Base-by-base conservation (phyloP, 2,797 vertebrate species). In the Kryptopterus vitreolus region DNA sequence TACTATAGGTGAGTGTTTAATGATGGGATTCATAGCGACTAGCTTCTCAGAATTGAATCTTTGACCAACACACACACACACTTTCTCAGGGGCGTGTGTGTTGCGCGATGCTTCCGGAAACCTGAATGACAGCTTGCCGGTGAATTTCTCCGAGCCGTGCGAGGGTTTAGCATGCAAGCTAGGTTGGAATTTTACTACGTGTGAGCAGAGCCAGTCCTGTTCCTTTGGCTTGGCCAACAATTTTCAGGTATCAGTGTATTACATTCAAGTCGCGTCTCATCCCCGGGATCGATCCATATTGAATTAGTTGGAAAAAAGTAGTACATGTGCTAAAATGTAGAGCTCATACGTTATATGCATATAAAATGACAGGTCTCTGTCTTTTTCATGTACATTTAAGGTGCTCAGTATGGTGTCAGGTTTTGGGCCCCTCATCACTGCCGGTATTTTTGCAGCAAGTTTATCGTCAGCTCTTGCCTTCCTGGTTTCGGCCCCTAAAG, bases 381-480 rank as follows among this genome's bases (percentile, higher is more conserved):
- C 24, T 35, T 16, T 35, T 38, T 33, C 15, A 38, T 43, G 20
- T 46, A 26, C 50, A 26, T 57, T 29, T 76, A 59, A 95, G 93
- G 87, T 91, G 0, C 85, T 94, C 57, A 91, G 90, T 8, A 88
- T 92, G 85, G 82, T 92, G 4, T 94, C 94, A 2, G 93, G 90
- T 5, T 92, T 88, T 61, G 87, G 87, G 52, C 84, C 91, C 29
- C 88, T 95, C 53, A 93, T 92, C 82, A 92, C 90, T 1, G 91
- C 92, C 0, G 93, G 93, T 1, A 90, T 94, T 0, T 94, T 95
- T 68, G 91, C 94, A 13, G 93, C 93, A 80, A 93, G 91, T 33
- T 85, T 95, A 35, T 95, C 93, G 0, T 95, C 94, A 3, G 93
- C 92, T 20, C 89, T 95, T 1, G 94, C 92, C 11, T 95, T 94